Conservation (phyloP, 2,888 invertebrate genomes). For the Nemotelus nigrinus region DNA sequence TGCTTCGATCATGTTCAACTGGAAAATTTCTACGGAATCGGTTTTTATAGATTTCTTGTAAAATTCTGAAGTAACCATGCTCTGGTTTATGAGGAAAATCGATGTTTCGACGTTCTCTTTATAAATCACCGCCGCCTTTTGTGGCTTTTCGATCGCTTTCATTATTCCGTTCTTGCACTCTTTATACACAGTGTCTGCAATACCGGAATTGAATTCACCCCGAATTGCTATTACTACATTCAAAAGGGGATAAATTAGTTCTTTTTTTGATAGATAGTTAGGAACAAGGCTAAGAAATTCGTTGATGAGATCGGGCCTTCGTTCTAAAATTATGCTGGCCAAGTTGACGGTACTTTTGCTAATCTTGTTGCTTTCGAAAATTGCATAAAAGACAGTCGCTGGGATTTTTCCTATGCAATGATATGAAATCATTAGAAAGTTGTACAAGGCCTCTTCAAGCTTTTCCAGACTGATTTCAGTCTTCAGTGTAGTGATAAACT, state of each 20-base stretch:
- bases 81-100: slow-evolving; percentile 69
- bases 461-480: slow-evolving; percentile 66
- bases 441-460: slow-evolving; percentile 68
- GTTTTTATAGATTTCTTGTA: slow-evolving; percentile 72
- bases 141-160: slow-evolving; percentile 74
- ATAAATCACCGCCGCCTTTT: slow-evolving; percentile 75
- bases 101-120: slow-evolving; percentile 70
- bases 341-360: slow-evolving; percentile 70
- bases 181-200: slow-evolving; percentile 68
- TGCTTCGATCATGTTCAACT: slow-evolving; percentile 68
- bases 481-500: slow-evolving; percentile 64
- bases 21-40: slow-evolving; percentile 70
- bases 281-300: slow-evolving; percentile 55
- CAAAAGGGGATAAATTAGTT: slow-evolving; percentile 72
- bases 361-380: slow-evolving; percentile 67
- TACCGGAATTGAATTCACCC: slow-evolving; percentile 60
- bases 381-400: slow-evolving; percentile 67
- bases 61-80: slow-evolving; percentile 68
- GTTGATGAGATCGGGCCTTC: slow-evolving; percentile 53
- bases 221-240: slow-evolving; percentile 66
- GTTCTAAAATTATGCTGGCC: slow-evolving; percentile 69
- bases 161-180: slow-evolving; percentile 72
- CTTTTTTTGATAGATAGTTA: slow-evolving; percentile 69
- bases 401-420: slow-evolving; percentile 68
- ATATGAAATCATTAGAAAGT: slow-evolving; percentile 72